Percentiles rank a stretch among this genome's conserved stretches.
Evolutionary conservation across 2,888 invertebrate species (phyloP).

Genomic region (Leptinotarsa juncta): DNA sequence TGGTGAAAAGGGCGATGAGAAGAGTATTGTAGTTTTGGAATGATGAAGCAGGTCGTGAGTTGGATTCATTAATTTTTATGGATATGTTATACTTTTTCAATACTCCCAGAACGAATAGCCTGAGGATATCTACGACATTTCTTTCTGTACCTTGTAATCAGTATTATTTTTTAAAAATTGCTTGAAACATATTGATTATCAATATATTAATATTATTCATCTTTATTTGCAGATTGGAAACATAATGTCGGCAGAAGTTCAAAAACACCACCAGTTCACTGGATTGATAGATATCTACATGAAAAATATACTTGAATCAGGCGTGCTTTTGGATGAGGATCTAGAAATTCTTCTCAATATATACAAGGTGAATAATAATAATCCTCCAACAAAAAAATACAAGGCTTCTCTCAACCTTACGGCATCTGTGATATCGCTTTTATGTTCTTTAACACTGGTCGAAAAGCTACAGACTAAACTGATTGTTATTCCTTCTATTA

Average conservation of each 20-base stretch:
- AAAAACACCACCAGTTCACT: background rate
- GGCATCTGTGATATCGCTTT: conserved; percentile 31
- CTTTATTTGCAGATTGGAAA: conserved; percentile 1
- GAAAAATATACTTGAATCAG: conserved; percentile 49
- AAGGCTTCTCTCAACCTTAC: conserved; percentile 39
- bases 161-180: too few relatives aligned
- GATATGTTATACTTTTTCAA: too few relatives aligned
- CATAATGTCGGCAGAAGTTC: background rate
- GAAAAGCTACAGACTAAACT: conserved; percentile 37
- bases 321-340: conserved; percentile 52
- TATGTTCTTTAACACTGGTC: conserved; percentile 37
- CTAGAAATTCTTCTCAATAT: conserved; percentile 48
- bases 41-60: too few relatives aligned
- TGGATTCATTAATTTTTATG: too few relatives aligned
- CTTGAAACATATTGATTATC: too few relatives aligned
- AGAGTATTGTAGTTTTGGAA: too few relatives aligned
- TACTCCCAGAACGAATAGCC: too few relatives aligned
- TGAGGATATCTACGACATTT: too few relatives aligned
- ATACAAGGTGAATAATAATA: conserved; percentile 35
- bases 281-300: conserved; percentile 40
- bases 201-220: background rate
- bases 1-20: too few relatives aligned
- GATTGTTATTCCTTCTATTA: conserved; percentile 38
- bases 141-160: too few relatives aligned
- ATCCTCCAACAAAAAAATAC: conserved; percentile 27